Conservation (phyloP, 2,113 vertebrate genomes). For the Capricornis sumatraensis region DNA sequence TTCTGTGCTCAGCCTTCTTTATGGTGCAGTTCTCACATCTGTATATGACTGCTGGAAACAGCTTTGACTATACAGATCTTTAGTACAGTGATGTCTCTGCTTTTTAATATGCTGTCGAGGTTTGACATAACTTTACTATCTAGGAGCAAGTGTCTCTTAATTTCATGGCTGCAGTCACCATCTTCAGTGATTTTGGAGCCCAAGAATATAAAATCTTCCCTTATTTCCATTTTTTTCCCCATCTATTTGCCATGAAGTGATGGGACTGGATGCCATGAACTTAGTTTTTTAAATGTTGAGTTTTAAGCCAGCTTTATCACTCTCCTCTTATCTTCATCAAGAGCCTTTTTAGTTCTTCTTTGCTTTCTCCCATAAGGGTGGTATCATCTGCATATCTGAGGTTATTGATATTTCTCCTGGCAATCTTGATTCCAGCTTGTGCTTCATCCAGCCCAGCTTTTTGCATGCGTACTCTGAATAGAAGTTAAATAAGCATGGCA, state of each 20-base stretch:
- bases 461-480: neutral
- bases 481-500: neutral
- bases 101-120: neutral
- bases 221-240: neutral
- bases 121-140: neutral
- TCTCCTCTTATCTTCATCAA: neutral
- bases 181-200: neutral
- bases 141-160: neutral
- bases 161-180: neutral
- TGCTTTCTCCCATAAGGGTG: neutral
- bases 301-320: neutral
- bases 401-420: neutral
- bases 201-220: neutral
- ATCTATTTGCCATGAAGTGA: neutral
- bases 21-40: neutral
- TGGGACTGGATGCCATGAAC: rapidly evolving
- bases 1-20: neutral
- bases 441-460: neutral
- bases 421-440: neutral
- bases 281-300: neutral
- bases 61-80: neutral
- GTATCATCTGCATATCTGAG: neutral
- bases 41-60: neutral
- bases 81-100: neutral
- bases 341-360: neutral